Evolutionary conservation across 2,797 vertebrate genomes (phyloP), one percentile per base, ranked within the genome.

Genomic region (Mormyrus proboscirostris): DNA sequence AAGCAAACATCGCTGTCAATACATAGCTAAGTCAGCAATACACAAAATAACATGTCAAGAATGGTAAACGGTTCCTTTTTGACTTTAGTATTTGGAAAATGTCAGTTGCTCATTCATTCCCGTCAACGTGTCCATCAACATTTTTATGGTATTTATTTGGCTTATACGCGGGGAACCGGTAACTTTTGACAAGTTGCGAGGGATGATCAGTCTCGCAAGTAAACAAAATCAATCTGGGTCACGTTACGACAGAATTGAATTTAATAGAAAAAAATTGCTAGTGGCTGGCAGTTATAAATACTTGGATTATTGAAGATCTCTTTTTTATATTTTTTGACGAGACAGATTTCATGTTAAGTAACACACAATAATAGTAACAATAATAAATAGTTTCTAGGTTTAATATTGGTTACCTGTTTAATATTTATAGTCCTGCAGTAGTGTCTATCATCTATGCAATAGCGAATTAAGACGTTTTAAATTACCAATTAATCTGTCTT

Each of bases 1-100:
- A 33, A 62, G 51, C 73, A 57, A 49, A 82, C 22, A 87, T 83
- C 22, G 44, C 89, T 49, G 84, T 87, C 53, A 29, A 25, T 62
- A 55, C n/a, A 38, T 62, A 41, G 25, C 38, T 2, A 85, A 19
- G 79, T 57, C 55, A 85, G 53, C 19, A 84, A 25, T 49, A 25
- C 53, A 83, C 73, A 89, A 89, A 87, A 85, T 76, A 86, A 76
- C 2, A 55, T 44, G n/a, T 82, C 49, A 86, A 79, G 50, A 89
- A 57, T 19, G 16, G 50, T 88, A 89, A 53, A 89, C 19, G 44
- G n/a, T 49, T 22, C 16, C 50, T 38, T 73, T 59, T 16, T 85
- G 6, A 25, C 19, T 12, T 49, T 14, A 29, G 38, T 87, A 33
- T 55, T 76, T 86, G 47, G 69, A 55, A 76, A 87, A 50, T 53